Evolutionary conservation across 1,140 invertebrate species (phyloP), one percentile per base, ranked within the genome.

Genomic region (Aphelinus atriplicis): DNA sequence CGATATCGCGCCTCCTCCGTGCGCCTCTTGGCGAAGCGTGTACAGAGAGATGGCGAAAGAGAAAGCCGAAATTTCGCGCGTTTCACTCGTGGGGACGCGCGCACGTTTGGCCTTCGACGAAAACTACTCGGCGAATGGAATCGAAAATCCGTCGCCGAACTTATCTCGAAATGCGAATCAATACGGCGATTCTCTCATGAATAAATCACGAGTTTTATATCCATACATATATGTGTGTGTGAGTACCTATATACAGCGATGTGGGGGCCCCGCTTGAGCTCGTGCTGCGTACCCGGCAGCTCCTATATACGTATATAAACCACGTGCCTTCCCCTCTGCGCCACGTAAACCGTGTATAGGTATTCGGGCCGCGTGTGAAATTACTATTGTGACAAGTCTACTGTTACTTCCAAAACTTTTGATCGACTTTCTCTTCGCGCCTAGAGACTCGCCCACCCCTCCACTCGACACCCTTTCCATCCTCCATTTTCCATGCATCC

Each of bases 161-260:
- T 76, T 76, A 77, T 77, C 75, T 73, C 64, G 75, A 77, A 77
- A 68, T 69, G 66, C 66, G 71, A 73, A 77, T 77, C 75, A 73
- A 73, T 77, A 58, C 65, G 71, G 65, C 75, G 57, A 77, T 69
- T 73, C 75, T 73, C 70, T 77, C 71, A 77, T 77, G 75, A 77
- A 77, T 77, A 77, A 77, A 77, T 77, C 75, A 77, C 46, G 66
- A 77, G 65, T 70, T 73, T 68, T 57, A 55, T 73, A 61, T 48
- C 46, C 45, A 1, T 10, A 9, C 47, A 7, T 9, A 10, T 26
- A 42, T 53, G 48, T 56, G 43, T 7, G 9, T 45, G 26, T 3
- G 26, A 1, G 60, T 47, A 45, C 45, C 1, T 63, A 63, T 26
- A 26, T 26, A 26, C 26, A 26, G 26, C 26, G 26, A 26, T 26